These are phyloP conservation scores for Coleophora deauratella DNA, from an alignment of 2,888 invertebrate species.

Conservation along the genomic window DNA sequence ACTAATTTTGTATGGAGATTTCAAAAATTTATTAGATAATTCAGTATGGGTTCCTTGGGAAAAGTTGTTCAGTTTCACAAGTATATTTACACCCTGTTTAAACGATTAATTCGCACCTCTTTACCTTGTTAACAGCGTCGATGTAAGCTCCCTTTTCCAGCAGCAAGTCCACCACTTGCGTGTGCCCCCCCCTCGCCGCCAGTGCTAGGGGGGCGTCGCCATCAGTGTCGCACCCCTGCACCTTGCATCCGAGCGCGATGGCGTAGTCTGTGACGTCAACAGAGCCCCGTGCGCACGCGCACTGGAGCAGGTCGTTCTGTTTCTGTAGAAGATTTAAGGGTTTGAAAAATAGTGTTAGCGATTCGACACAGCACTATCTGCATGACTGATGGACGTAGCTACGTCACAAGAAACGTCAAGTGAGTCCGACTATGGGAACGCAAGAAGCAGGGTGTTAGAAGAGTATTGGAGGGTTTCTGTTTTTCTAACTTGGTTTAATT, in stretches of 20 bases:
- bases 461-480: no score
- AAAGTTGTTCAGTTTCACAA: no score
- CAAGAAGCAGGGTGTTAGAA: no score
- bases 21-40: no score
- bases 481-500: no score
- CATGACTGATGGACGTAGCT: no score
- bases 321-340: constrained; percentile 59
- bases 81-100: no score
- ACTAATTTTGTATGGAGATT: no score
- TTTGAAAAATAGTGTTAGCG: neutral
- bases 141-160: constrained; percentile 80
- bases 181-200: constrained; percentile 83
- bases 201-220: constrained; percentile 84
- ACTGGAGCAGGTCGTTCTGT: constrained; percentile 82
- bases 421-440: no score
- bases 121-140: constrained; percentile 81
- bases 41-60: no score
- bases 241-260: constrained; percentile 77
- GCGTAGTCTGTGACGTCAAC: constrained; percentile 60
- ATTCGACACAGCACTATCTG: neutral
- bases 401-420: no score
- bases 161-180: constrained; percentile 76
- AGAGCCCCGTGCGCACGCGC: constrained; percentile 82
- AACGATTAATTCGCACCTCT: no score
- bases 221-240: constrained; percentile 78